Percentiles rank a stretch among this genome's conserved stretches.
These are phyloP conservation scores for Fragum sueziense DNA, from an alignment of 2,888 invertebrate genomes.

Conservation along the genomic window DNA sequence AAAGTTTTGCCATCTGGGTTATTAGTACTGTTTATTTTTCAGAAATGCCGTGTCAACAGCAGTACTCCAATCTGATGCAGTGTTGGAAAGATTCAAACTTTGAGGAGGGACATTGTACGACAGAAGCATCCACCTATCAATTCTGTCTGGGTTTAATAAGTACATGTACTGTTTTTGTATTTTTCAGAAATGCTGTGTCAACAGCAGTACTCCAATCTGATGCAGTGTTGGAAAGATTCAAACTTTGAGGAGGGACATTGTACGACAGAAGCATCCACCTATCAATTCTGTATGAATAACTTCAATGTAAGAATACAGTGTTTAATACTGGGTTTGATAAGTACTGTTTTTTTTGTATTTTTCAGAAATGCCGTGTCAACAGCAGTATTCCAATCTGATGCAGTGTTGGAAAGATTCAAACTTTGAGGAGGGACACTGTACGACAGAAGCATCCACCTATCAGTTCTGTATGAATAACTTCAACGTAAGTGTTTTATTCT, in stretches of 20 bases:
- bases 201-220: background rate
- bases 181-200: constrained; percentile 21
- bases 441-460: background rate
- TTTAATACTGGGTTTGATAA: too few species aligned
- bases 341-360: too few species aligned
- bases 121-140: background rate
- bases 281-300: background rate
- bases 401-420: constrained; percentile 16
- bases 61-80: background rate
- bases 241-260: constrained; percentile 9
- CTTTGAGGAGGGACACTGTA: constrained; percentile 4
- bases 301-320: too few species aligned
- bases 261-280: background rate
- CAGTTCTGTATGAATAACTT: background rate
- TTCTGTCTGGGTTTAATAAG: too few species aligned
- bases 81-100: constrained; percentile 18
- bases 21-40: too few species aligned
- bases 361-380: constrained; percentile 21
- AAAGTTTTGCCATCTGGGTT: too few species aligned
- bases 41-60: constrained; percentile 20
- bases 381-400: background rate
- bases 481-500: too few species aligned
- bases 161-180: too few species aligned
- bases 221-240: constrained; percentile 18
- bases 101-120: background rate